phyloP scores from a whole-genome alignment of 2,888 invertebrate genomes.

The Liopterus haemorrhoidalis region DNA sequence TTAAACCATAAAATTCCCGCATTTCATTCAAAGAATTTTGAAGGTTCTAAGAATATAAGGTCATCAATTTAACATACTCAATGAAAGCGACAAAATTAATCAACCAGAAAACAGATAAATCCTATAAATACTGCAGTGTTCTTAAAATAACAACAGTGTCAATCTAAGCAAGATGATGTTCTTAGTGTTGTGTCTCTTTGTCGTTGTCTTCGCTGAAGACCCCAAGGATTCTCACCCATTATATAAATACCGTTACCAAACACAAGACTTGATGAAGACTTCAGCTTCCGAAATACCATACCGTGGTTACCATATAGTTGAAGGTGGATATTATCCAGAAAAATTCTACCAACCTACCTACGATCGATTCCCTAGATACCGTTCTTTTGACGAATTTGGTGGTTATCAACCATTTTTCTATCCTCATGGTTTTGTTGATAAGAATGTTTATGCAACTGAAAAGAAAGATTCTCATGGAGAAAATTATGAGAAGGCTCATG shows the following conservation, averaged over 20 bases:
- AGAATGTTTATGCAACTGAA: slow-evolving; percentile 52
- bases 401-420: slow-evolving; percentile 37
- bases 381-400: slow-evolving; percentile 31
- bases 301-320: slow-evolving; percentile 54
- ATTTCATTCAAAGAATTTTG: no score
- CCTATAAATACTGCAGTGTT: no score
- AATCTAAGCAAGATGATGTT: no score
- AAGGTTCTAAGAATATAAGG: no score
- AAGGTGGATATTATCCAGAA: slow-evolving; percentile 53
- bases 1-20: no score
- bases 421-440: slow-evolving; percentile 46
- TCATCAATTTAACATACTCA: no score
- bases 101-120: no score
- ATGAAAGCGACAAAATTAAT: no score
- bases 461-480: slow-evolving; percentile 44
- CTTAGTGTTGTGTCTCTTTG: slow-evolving; percentile 18
- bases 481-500: slow-evolving; percentile 50
- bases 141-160: no score
- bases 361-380: slow-evolving; percentile 37
- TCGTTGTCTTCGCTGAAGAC: slow-evolving; percentile 23
- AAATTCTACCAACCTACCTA: slow-evolving; percentile 21
- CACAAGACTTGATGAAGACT: slow-evolving; percentile 43
- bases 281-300: slow-evolving; percentile 43
- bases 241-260: slow-evolving; percentile 42
- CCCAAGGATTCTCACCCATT: slow-evolving; percentile 38